Conservation (phyloP, 2,888 invertebrate species). For the Drosophila eohydei region DNA sequence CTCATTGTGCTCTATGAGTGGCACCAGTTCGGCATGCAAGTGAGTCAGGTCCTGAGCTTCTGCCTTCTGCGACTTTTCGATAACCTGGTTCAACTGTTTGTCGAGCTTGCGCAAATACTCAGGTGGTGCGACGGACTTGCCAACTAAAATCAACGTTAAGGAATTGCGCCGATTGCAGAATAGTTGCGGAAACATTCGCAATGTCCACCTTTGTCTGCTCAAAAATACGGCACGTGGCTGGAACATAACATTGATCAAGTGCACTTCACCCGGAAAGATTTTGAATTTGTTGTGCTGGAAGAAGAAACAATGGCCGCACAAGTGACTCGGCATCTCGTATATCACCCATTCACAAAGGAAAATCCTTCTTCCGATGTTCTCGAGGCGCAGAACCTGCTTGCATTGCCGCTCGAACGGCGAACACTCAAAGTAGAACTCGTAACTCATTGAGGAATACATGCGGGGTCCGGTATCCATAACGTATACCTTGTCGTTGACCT, state of each 20-base stretch:
- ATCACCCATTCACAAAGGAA: conserved; percentile 66
- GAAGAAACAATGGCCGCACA: conserved; percentile 50
- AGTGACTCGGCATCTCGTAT: neutral
- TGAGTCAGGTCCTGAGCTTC: conserved; percentile 33
- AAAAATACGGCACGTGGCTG: conserved; percentile 58
- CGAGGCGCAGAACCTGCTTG: conserved; percentile 62
- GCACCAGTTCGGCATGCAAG: conserved; percentile 48
- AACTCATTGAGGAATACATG: neutral
- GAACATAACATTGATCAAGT: conserved; percentile 54
- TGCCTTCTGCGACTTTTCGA: conserved; percentile 55
- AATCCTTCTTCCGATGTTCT: conserved; percentile 69
- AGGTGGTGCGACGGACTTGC: conserved; percentile 57
- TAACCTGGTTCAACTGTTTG: conserved; percentile 24
- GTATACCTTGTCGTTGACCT: conserved; percentile 62
- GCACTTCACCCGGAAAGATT: conserved; percentile 65
- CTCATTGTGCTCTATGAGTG: conserved; percentile 44
- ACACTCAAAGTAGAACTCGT: conserved; percentile 58
- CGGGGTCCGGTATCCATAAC: accelerated
- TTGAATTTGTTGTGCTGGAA: conserved; percentile 51
- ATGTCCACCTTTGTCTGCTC: conserved; percentile 52
- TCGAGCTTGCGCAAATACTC: conserved; percentile 57
- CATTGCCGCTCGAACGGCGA: conserved; percentile 62
- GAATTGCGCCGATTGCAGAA: conserved; percentile 44
- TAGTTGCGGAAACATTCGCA: conserved; percentile 63
- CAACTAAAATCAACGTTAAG: conserved; percentile 51